Percentiles rank a stretch among this genome's conserved stretches.
phyloP scores from a whole-genome alignment of 2,113 vertebrate genomes.

The Coptodon bakossiorum region DNA sequence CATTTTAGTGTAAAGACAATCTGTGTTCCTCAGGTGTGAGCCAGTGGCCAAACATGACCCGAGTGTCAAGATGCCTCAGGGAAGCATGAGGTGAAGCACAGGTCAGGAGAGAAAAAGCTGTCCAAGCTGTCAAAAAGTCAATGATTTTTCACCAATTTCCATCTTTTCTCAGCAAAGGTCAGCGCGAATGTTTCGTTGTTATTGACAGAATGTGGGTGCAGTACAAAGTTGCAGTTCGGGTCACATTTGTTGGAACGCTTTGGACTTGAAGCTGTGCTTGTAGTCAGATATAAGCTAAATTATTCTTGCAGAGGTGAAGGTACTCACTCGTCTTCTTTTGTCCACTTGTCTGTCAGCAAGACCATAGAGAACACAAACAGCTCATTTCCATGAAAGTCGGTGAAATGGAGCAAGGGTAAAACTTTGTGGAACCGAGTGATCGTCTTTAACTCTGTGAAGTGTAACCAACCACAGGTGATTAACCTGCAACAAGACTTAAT shows the following conservation, averaged over 20 bases:
- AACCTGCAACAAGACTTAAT: neutral
- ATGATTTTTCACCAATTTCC: neutral
- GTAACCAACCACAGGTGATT: neutral
- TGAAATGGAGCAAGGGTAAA: neutral
- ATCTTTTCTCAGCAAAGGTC: neutral
- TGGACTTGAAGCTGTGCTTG: neutral
- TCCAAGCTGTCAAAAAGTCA: neutral
- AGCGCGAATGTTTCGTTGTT: neutral
- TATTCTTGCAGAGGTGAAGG: neutral
- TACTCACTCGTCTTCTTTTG: neutral
- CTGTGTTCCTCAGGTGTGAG: constrained; percentile 27
- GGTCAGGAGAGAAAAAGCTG: neutral
- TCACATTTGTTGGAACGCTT: neutral
- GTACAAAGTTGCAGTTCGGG: neutral
- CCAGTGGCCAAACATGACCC: constrained; percentile 4
- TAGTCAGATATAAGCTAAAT: neutral
- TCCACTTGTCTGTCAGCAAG: neutral
- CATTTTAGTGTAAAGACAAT: neutral
- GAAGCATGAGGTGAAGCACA: constrained; percentile 2
- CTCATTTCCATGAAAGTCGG: neutral
- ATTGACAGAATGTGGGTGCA: neutral
- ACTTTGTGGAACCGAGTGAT: neutral
- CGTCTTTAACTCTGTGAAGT: neutral
- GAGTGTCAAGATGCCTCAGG: constrained; percentile 3
- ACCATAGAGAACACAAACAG: neutral